Conservation (phyloP, 2,797 vertebrate genomes). For the Arrhamphus sclerolepis region DNA sequence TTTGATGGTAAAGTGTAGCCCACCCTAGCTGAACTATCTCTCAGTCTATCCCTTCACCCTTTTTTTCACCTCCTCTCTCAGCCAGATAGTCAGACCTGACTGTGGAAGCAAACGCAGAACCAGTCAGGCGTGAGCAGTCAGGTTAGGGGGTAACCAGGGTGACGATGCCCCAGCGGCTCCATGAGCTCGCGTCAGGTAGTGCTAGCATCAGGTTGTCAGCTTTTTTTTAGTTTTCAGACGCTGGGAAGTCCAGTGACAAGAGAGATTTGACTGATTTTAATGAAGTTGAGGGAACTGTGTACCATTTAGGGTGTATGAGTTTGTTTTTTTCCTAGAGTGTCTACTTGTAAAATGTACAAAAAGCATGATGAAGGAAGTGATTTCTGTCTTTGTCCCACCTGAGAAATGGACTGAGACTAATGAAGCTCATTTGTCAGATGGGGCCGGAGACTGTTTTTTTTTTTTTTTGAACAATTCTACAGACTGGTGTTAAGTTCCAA, state of each 20-base stretch:
- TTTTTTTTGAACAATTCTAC: constrained; percentile 24
- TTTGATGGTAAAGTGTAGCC: constrained; percentile 95
- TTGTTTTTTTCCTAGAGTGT: constrained; percentile 45
- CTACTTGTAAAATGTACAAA: constrained; percentile 60
- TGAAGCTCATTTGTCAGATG: constrained; percentile 43
- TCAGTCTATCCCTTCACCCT: constrained; percentile 79
- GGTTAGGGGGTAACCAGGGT: constrained; percentile 24
- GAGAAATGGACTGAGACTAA: constrained; percentile 11
- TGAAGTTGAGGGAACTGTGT: constrained; percentile 34
- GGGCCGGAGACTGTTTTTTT: constrained; percentile 50
- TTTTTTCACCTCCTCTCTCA: constrained; percentile 79
- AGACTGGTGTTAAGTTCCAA: constrained; percentile 14
- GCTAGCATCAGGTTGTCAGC: constrained; percentile 8
- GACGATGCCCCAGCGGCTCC: constrained; percentile 24
- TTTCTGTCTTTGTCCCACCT: constrained; percentile 56
- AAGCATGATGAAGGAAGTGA: constrained; percentile 71
- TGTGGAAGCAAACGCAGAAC: constrained; percentile 57
- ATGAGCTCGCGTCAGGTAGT: constrained; percentile 31
- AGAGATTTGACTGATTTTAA: constrained; percentile 2
- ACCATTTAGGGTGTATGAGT: constrained; percentile 64
- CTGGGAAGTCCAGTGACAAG: constrained; percentile 20
- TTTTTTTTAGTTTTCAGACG: constrained; percentile 27
- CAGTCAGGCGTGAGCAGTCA: constrained; percentile 55
- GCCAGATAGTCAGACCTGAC: constrained; percentile 63
- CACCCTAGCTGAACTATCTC: constrained; percentile 84